These are phyloP conservation scores for Philereme transversata DNA, from an alignment of 2,888 invertebrate species.

Conservation along the genomic window DNA sequence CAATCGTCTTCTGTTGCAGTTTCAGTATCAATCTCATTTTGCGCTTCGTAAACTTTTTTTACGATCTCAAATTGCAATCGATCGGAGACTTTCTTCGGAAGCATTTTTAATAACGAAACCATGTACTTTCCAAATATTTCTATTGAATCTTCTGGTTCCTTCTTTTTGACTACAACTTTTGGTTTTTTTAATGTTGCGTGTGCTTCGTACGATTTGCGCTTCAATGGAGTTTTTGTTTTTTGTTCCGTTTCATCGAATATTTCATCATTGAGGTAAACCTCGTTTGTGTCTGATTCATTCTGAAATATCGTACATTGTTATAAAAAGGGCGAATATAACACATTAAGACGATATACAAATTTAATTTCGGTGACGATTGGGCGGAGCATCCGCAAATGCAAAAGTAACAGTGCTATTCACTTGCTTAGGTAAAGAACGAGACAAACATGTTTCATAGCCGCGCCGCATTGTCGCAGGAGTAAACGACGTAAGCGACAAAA, in stretches of 20 bases:
- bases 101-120: constrained; percentile 47
- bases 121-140: constrained; percentile 54
- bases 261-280: constrained; percentile 2
- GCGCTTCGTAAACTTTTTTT: constrained; percentile 20
- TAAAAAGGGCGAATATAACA: too few relatives aligned
- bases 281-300: neutral
- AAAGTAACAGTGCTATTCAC: too few relatives aligned
- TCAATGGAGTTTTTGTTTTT: neutral
- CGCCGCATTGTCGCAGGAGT: too few relatives aligned
- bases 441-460: too few relatives aligned
- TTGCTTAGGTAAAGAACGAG: too few relatives aligned
- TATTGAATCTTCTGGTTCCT: constrained; percentile 34
- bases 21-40: constrained; percentile 1
- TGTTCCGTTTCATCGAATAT: constrained; percentile 5
- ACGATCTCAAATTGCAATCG: constrained; percentile 51
- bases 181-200: neutral
- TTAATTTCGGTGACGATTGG: too few relatives aligned
- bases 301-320: neutral
- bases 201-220: neutral
- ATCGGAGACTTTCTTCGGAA: constrained; percentile 48
- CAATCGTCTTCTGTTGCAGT: neutral
- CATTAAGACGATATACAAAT: too few relatives aligned
- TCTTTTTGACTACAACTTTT: neutral
- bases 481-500: too few relatives aligned
- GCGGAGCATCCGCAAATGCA: too few relatives aligned